Base-by-base conservation (phyloP, 2,113 vertebrate genomes). In the Mastomys natalensis region DNA sequence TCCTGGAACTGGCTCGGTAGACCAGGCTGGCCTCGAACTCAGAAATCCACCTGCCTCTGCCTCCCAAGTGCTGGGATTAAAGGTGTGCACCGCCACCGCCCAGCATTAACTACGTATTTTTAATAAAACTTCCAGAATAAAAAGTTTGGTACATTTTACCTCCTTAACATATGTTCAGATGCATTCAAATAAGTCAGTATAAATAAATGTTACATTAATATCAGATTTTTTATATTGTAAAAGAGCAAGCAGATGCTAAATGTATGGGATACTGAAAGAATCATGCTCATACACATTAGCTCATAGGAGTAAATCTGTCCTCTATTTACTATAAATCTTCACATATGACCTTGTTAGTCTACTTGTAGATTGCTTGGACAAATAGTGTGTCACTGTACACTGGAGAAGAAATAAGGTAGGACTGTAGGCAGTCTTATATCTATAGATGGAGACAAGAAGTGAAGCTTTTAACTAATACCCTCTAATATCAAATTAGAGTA, bases 51-150 rank as follows among this genome's bases (percentile, higher is more conserved):
- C n/a, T n/a, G n/a, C n/a, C n/a, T n/a, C n/a, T n/a, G n/a, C n/a
- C n/a, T n/a, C n/a, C n/a, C n/a, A n/a, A n/a, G n/a, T n/a, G n/a
- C n/a, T n/a, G n/a, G n/a, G n/a, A n/a, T n/a, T n/a, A n/a, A n/a
- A n/a, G n/a, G n/a, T n/a, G n/a, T n/a, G n/a, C n/a, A n/a, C n/a
- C n/a, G n/a, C n/a, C n/a, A n/a, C n/a, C n/a, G n/a, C n/a, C n/a
- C n/a, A n/a, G n/a, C 78, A 45, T 90, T 93, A 96, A 90, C 40
- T 97, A 58, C 96, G 86, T 62, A 85, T 96, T 97, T 86, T 93
- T 97, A 97, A 98, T 97, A 97, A 97, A 98, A 95, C 94, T 96
- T 73, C 3, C 87, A 90, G 68, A 95, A 96, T 86, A 95, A 97
- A 96, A 29, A 92, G 80, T 64, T 77, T 93, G 95, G 53, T 97